A percentile compares a stretch with the other conserved stretches of the same genome.
These are phyloP conservation scores for Exocentrus adspersus DNA, from an alignment of 2,888 invertebrate genomes.

Conservation along the genomic window DNA sequence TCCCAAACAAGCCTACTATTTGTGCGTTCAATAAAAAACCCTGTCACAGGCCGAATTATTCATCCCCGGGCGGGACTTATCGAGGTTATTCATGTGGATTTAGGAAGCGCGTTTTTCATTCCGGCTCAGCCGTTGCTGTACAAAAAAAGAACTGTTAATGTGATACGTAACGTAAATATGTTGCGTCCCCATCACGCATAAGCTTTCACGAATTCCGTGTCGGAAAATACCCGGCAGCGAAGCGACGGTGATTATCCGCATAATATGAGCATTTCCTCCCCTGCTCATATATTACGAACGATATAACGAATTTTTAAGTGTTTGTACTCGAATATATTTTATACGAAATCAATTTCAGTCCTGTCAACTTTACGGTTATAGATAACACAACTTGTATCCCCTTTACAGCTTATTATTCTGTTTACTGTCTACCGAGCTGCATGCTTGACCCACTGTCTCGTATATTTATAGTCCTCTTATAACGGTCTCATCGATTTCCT, in stretches of 20 bases:
- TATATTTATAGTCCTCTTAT: background rate
- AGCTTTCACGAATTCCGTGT: slow-evolving; percentile 1
- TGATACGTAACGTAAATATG: background rate
- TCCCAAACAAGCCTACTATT: too few relatives aligned
- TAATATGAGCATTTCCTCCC: background rate
- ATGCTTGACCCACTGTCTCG: background rate
- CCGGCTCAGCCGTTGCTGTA: background rate
- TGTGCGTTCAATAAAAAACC: too few relatives aligned
- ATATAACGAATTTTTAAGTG: too few relatives aligned
- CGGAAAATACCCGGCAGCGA: background rate
- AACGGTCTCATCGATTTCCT: background rate
- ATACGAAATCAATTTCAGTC: too few relatives aligned
- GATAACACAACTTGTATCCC: background rate
- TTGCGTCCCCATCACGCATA: background rate
- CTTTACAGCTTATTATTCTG: background rate
- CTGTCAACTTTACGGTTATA: too few relatives aligned
- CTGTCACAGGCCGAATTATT: too few relatives aligned
- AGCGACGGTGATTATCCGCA: background rate
- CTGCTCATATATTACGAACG: background rate
- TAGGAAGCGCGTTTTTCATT: background rate
- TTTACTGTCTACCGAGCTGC: background rate
- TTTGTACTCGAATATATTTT: too few relatives aligned
- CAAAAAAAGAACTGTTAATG: background rate
- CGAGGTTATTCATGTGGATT: background rate
- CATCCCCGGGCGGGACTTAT: background rate